These are phyloP conservation scores for Euthynnus affinis DNA, from an alignment of 2,797 vertebrate species.

Conservation along the genomic window DNA sequence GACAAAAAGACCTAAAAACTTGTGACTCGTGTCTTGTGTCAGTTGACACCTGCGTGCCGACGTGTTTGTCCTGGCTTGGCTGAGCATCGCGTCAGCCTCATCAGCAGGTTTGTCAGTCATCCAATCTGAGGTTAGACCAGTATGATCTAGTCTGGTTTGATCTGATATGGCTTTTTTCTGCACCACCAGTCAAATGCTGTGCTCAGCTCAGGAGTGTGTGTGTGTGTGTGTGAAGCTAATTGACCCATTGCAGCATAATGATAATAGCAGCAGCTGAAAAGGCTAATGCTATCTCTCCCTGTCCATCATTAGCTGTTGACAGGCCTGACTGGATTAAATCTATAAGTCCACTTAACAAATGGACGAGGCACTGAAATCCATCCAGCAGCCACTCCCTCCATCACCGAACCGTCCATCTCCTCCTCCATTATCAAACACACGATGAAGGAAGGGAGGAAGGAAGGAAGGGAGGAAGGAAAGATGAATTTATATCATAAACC, in stretches of 20 bases:
- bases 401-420: slow-evolving; percentile 7
- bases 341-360: slow-evolving; percentile 52
- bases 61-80: too few relatives aligned
- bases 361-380: slow-evolving; percentile 30
- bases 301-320: slow-evolving; percentile 52
- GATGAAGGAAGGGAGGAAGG: background rate
- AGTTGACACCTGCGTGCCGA: too few relatives aligned
- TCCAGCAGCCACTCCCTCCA: slow-evolving; percentile 31
- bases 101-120: too few relatives aligned
- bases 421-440: background rate
- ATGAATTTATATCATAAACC: background rate
- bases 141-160: too few relatives aligned
- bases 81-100: too few relatives aligned
- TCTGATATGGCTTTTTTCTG: too few relatives aligned
- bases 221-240: slow-evolving; percentile 29
- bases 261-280: slow-evolving; percentile 20
- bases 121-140: too few relatives aligned
- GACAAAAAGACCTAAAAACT: too few relatives aligned
- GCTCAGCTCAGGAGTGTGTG: background rate
- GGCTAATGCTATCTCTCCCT: slow-evolving; percentile 28
- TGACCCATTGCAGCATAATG: background rate
- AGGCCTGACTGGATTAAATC: slow-evolving; percentile 47
- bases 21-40: too few relatives aligned
- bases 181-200: background rate
- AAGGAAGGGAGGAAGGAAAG: too few relatives aligned